phyloP scores from a whole-genome alignment of 2,888 invertebrate genomes.

The Dendrolimus pini region DNA sequence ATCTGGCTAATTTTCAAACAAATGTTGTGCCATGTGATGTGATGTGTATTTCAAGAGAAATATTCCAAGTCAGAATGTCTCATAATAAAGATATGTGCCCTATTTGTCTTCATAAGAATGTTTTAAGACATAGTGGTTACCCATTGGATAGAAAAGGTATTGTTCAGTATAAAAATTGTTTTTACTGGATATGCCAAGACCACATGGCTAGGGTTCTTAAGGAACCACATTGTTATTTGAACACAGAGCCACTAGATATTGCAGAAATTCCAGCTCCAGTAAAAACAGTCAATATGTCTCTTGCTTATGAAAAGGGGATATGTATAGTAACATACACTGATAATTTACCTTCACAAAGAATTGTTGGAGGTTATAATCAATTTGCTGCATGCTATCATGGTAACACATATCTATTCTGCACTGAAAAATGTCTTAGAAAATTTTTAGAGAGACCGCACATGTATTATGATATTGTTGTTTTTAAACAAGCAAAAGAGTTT shows the following conservation, averaged over 20 bases:
- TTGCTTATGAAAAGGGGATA: slow-evolving; percentile 70
- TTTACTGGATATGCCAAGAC: slow-evolving; percentile 78
- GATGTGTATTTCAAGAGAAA: slow-evolving; percentile 75
- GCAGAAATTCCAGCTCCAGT: slow-evolving; percentile 73
- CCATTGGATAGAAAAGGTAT: slow-evolving; percentile 73
- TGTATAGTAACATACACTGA: slow-evolving; percentile 79
- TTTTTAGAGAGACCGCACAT: slow-evolving; percentile 70
- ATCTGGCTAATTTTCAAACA: slow-evolving; percentile 60
- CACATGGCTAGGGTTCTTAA: slow-evolving; percentile 67
- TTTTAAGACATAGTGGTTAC: slow-evolving; percentile 48
- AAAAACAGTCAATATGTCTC: slow-evolving; percentile 44
- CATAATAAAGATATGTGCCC: slow-evolving; percentile 76
- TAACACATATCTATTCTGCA: slow-evolving; percentile 76
- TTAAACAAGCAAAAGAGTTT: slow-evolving; percentile 42
- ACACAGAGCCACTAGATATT: slow-evolving; percentile 27
- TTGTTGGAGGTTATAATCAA: slow-evolving; percentile 55
- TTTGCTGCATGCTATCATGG: slow-evolving; percentile 67
- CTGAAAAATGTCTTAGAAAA: slow-evolving; percentile 56
- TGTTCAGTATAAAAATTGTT: slow-evolving; percentile 69
- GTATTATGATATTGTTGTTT: slow-evolving; percentile 65
- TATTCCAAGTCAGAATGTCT: slow-evolving; percentile 68
- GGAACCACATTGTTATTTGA: slow-evolving; percentile 54
- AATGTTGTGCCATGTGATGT: slow-evolving; percentile 65
- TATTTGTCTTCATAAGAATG: slow-evolving; percentile 63
- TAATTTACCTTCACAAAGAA: slow-evolving; percentile 60